These are phyloP conservation scores for Otus sunia DNA, from an alignment of 2,113 vertebrate genomes.

Conservation along the genomic window DNA sequence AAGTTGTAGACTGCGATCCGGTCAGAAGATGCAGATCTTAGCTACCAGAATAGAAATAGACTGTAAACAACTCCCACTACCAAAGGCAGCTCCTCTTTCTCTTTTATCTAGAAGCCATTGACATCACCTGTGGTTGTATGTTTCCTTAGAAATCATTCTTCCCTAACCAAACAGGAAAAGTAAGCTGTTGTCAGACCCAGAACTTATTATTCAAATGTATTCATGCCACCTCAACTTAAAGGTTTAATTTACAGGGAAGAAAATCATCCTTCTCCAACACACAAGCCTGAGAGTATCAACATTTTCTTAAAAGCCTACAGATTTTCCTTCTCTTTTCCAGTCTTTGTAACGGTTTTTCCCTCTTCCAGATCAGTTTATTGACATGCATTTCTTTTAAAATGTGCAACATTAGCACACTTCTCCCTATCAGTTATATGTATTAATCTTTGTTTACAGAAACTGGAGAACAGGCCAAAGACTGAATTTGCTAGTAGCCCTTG, in stretches of 20 bases:
- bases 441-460: background rate
- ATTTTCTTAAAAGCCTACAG: background rate
- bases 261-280: background rate
- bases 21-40: background rate
- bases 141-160: background rate
- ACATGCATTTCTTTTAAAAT: background rate
- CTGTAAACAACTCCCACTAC: background rate
- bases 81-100: background rate
- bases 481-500: background rate
- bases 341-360: background rate
- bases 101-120: background rate
- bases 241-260: background rate
- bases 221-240: background rate
- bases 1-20: accelerated
- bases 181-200: background rate
- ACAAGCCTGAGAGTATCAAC: background rate
- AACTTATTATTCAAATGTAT: background rate
- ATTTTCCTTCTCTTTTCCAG: background rate
- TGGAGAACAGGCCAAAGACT: background rate
- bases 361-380: background rate
- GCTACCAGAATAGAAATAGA: background rate
- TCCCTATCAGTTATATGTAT: background rate
- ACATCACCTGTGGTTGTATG: background rate
- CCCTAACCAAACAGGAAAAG: background rate
- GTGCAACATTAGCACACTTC: background rate